Evolutionary conservation across 2,888 invertebrate species (phyloP).

Genomic region (Xylocampa areola): DNA sequence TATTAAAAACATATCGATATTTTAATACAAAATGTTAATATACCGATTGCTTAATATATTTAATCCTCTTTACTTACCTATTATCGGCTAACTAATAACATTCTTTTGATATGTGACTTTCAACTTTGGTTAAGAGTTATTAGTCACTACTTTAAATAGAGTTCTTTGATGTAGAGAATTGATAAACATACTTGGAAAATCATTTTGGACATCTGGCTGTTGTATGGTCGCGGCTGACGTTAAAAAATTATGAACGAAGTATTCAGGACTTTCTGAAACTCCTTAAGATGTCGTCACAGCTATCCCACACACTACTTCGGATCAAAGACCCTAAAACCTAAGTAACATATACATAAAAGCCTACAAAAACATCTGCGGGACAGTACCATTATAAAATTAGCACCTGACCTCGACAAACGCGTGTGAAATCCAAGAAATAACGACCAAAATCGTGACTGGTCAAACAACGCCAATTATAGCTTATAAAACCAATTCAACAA

Average conservation of each 20-base stretch:
- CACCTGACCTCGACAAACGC: slow-evolving; percentile 40
- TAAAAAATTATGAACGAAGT: slow-evolving; percentile 59
- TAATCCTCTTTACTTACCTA: slow-evolving; percentile 27
- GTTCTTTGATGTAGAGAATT: slow-evolving; percentile 64
- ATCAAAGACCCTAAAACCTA: slow-evolving; percentile 22
- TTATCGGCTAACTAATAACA: slow-evolving; percentile 22
- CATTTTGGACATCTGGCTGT: slow-evolving; percentile 76
- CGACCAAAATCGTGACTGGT: slow-evolving; percentile 19
- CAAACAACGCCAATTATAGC: slow-evolving; percentile 25
- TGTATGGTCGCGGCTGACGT: slow-evolving; percentile 59
- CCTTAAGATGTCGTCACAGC: background rate
- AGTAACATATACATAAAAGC: background rate
- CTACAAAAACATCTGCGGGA: slow-evolving; percentile 12
- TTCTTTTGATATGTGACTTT: slow-evolving; percentile 7
- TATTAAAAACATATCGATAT: slow-evolving; percentile 27
- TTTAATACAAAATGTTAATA: slow-evolving; percentile 31
- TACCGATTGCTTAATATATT: slow-evolving; percentile 24
- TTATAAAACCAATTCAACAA: slow-evolving; percentile 9
- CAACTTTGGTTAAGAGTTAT: slow-evolving; percentile 22
- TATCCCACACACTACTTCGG: background rate
- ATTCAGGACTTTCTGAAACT: slow-evolving; percentile 4
- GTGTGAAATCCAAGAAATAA: slow-evolving; percentile 43
- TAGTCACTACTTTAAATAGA: slow-evolving; percentile 70
- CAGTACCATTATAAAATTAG: slow-evolving; percentile 37
- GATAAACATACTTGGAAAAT: slow-evolving; percentile 71